Conservation (phyloP, 2,888 invertebrate species). For the Plemyria rubiginata region DNA sequence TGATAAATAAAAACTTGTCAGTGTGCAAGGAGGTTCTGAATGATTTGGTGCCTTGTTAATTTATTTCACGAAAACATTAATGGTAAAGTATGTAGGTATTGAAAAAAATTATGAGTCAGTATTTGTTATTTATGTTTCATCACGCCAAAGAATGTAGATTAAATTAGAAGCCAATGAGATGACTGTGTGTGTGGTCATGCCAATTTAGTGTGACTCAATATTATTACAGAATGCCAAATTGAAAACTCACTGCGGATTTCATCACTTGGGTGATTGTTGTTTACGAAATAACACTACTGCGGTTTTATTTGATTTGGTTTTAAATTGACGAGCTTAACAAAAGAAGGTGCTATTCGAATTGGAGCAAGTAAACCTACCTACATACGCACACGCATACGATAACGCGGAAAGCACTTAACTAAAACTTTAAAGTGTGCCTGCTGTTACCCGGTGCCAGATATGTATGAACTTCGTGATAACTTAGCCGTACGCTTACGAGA, state of each 20-base stretch:
- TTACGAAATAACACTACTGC: no score
- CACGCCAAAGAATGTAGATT: conserved; percentile 30
- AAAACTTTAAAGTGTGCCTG: no score
- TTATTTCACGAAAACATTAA: conserved; percentile 12
- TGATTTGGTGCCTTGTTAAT: conserved; percentile 22
- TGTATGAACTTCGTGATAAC: no score
- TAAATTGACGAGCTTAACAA: conserved; percentile 25
- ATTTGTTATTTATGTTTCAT: conserved; percentile 16
- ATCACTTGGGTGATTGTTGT: no score
- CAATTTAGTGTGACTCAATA: conserved; percentile 10
- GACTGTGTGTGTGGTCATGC: conserved; percentile 1
- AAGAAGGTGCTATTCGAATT: conserved; percentile 27
- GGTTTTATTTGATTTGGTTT: conserved; percentile 31
- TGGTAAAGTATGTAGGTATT: background rate
- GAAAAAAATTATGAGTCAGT: conserved; percentile 11
- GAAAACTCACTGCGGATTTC: no score
- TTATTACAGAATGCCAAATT: background rate
- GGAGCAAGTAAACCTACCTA: conserved; percentile 16
- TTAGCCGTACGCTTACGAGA: no score
- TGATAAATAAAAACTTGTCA: conserved; percentile 74
- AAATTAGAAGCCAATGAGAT: conserved; percentile 12
- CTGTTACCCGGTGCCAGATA: no score
- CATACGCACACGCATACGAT: no score
- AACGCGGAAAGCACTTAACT: no score
- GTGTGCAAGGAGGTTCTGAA: conserved; percentile 46